Percentiles rank a stretch among this genome's conserved stretches.
phyloP scores from a whole-genome alignment of 2,797 vertebrate genomes.

The Neosilurus mollespiculum region DNA sequence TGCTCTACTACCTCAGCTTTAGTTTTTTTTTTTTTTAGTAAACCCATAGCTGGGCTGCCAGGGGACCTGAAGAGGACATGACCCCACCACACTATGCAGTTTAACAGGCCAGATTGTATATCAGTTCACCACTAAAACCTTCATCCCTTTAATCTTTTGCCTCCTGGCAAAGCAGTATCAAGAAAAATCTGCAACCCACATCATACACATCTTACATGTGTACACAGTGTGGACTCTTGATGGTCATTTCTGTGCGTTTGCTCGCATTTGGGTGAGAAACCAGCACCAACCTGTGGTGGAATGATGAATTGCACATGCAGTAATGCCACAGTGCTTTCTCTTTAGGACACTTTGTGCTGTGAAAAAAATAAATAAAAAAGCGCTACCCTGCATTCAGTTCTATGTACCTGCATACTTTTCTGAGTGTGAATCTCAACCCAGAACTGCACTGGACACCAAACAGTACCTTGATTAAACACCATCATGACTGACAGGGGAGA shows the following conservation, averaged over 20 bases:
- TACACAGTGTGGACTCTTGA: not conserved
- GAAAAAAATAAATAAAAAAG: not conserved
- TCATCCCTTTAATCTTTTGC: not conserved
- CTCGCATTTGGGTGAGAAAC: constrained; percentile 40
- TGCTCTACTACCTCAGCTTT: not conserved
- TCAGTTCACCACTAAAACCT: not conserved
- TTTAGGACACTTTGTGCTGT: not conserved
- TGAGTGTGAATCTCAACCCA: not conserved
- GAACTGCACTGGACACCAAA: not conserved
- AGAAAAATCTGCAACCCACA: constrained; percentile 10
- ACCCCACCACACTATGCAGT: not conserved
- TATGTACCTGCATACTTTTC: not conserved
- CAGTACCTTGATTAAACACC: not conserved
- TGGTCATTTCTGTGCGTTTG: constrained; percentile 4
- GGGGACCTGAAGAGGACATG: not conserved
- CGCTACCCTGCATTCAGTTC: not conserved
- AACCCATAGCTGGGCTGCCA: not conserved
- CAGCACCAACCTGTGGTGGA: constrained; percentile 61
- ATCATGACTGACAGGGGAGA: not conserved
- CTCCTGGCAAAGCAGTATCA: not conserved
- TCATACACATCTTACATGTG: constrained; percentile 4
- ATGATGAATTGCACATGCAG: constrained; percentile 55
- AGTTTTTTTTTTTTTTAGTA: not conserved
- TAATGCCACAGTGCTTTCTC: not conserved
- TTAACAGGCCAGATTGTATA: not conserved